Conservation (phyloP, 2,888 invertebrate genomes). For the Lucinisca nassula region DNA sequence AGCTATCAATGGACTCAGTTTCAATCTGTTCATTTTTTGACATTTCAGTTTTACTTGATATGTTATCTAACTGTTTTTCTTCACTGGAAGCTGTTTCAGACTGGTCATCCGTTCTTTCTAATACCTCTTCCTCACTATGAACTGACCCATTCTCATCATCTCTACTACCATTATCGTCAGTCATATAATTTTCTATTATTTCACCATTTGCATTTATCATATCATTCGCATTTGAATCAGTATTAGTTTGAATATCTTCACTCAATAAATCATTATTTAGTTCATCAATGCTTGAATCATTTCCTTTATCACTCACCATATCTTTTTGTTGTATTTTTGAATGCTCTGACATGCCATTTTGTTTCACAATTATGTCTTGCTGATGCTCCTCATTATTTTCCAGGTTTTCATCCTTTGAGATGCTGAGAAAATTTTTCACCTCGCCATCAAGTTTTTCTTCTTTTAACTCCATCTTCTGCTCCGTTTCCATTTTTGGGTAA, state of each 20-base stretch:
- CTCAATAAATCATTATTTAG: too few species aligned
- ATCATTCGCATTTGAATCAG: not conserved
- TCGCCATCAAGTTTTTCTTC: not conserved
- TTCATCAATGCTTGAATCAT: too few species aligned
- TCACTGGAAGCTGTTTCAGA: too few species aligned
- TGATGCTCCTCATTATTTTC: not conserved
- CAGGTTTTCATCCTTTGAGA: too few species aligned
- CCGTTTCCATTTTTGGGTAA: not conserved
- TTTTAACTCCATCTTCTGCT: not conserved
- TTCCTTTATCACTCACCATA: not conserved
- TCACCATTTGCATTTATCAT: not conserved
- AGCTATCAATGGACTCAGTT: not conserved
- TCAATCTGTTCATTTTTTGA: too few species aligned
- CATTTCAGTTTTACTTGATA: too few species aligned
- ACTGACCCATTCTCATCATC: too few species aligned
- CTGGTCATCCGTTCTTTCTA: too few species aligned
- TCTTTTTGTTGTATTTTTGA: not conserved
- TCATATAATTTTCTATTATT: too few species aligned
- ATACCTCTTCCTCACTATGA: too few species aligned
- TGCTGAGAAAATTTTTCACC: not conserved
- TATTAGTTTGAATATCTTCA: not conserved
- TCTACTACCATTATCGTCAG: too few species aligned
- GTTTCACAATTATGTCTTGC: not conserved
- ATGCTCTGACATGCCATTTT: slow-evolving; percentile 1
- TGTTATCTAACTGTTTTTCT: too few species aligned